phyloP scores from a whole-genome alignment of 1,140 invertebrate species.

The Oryzaephilus surinamensis region DNA sequence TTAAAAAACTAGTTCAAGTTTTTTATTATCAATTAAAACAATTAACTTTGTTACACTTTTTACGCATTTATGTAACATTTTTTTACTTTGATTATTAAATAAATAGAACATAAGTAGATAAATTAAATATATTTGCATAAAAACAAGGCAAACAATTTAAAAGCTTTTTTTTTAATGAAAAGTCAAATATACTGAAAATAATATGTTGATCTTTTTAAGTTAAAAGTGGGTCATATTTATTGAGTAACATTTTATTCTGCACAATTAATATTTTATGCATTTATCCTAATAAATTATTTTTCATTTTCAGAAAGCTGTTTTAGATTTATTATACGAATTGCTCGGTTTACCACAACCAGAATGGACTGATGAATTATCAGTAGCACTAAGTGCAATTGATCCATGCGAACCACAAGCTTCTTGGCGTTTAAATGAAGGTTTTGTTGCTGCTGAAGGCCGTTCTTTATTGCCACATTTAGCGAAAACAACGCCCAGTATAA shows the following conservation, averaged over 20 bases:
- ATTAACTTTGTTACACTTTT: neutral
- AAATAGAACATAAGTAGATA: neutral
- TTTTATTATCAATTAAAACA: too few relatives aligned
- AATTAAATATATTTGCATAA: slow-evolving; percentile 7
- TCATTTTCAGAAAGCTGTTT: slow-evolving; percentile 65
- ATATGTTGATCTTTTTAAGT: too few relatives aligned
- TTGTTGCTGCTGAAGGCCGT: slow-evolving; percentile 80
- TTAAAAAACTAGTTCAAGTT: too few relatives aligned
- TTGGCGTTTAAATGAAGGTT: slow-evolving; percentile 85
- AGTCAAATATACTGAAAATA: too few relatives aligned
- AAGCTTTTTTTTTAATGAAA: too few relatives aligned
- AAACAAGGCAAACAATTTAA: too few relatives aligned
- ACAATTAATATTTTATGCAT: slow-evolving; percentile 5
- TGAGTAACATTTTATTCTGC: too few relatives aligned
- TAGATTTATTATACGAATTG: slow-evolving; percentile 85
- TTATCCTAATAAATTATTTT: slow-evolving; percentile 7
- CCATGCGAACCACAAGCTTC: slow-evolving; percentile 67
- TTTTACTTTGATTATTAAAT: neutral
- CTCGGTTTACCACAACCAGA: slow-evolving; percentile 73
- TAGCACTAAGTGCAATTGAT: slow-evolving; percentile 77
- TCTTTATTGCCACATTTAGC: slow-evolving; percentile 71
- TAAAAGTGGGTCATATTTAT: too few relatives aligned
- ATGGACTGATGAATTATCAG: slow-evolving; percentile 84
- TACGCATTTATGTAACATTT: neutral
- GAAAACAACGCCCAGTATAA: slow-evolving; percentile 75